phyloP scores from a whole-genome alignment of 2,797 vertebrate species.

The Chelmon rostratus region DNA sequence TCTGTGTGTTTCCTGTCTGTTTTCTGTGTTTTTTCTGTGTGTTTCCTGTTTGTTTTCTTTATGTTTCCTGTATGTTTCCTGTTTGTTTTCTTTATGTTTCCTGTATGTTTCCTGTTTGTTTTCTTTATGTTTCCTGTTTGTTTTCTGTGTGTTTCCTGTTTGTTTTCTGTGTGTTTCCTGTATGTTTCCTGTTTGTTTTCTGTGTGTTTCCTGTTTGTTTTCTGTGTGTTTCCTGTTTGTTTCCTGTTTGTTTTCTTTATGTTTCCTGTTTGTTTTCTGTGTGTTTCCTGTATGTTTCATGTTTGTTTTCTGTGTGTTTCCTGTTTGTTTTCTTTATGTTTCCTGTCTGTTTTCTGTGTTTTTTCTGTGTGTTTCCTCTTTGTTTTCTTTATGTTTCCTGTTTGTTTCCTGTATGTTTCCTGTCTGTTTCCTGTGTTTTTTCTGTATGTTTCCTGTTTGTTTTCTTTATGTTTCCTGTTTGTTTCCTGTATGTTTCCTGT shows the following conservation, averaged over 20 bases:
- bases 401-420: too few relatives aligned
- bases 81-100: rapidly evolving
- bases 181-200: background rate
- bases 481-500: rapidly evolving
- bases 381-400: too few relatives aligned
- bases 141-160: too few relatives aligned
- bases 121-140: background rate
- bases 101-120: background rate
- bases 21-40: too few relatives aligned
- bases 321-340: background rate
- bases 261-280: background rate
- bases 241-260: background rate
- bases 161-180: background rate
- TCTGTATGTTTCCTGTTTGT: rapidly evolving
- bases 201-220: slow-evolving; percentile 11
- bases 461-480: background rate
- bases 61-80: too few relatives aligned
- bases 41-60: too few relatives aligned
- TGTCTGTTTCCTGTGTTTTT: too few relatives aligned
- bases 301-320: background rate
- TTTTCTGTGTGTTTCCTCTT: background rate
- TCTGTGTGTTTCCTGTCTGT: too few relatives aligned
- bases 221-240: background rate
- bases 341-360: background rate
- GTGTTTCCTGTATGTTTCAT: background rate